phyloP scores from a whole-genome alignment of 2,888 invertebrate genomes.

The Epinotia demarniana region DNA sequence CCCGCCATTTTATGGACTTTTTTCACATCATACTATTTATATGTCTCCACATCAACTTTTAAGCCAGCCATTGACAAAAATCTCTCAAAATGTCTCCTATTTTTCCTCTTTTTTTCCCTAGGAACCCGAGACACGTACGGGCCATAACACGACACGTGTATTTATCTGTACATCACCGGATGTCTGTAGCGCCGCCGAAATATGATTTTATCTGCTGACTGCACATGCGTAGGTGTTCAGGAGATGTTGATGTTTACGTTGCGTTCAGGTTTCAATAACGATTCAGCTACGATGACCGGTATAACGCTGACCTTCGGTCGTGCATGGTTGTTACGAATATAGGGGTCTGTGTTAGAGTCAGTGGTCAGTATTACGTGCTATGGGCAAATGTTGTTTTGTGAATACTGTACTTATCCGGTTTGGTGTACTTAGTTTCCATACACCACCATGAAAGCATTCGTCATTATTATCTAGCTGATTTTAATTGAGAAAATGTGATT shows the following conservation, averaged over 20 bases:
- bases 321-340: neutral
- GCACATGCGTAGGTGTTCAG: constrained; percentile 48
- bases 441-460: neutral
- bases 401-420: too few species aligned
- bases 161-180: constrained; percentile 74
- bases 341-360: neutral
- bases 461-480: neutral
- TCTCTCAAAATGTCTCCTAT: constrained; percentile 35
- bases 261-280: neutral
- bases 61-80: constrained; percentile 43
- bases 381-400: too few species aligned
- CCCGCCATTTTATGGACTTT: constrained; percentile 1
- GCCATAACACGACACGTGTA: constrained; percentile 75
- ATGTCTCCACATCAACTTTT: constrained; percentile 32
- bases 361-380: neutral
- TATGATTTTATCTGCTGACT: constrained; percentile 55
- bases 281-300: neutral
- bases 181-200: constrained; percentile 77
- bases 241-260: constrained; percentile 20
- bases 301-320: neutral
- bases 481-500: neutral
- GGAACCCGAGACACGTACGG: constrained; percentile 67
- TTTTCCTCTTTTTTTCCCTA: constrained; percentile 46
- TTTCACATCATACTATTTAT: constrained; percentile 41
- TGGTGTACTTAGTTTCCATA: neutral